Conservation (phyloP, 2,113 vertebrate genomes). For the Mystacornis crossleyi region DNA sequence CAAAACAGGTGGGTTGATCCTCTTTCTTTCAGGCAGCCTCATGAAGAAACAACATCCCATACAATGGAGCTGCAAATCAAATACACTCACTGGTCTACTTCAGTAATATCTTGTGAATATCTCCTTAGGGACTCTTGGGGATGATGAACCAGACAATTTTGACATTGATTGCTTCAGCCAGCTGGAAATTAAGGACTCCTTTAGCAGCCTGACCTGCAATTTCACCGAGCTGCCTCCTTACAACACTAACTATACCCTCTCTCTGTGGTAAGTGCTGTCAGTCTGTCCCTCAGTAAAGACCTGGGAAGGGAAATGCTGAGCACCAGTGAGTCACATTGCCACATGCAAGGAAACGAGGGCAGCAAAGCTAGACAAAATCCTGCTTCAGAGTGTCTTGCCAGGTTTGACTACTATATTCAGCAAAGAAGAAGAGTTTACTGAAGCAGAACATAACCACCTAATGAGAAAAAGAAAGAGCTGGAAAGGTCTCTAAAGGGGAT, state of each 20-base stretch:
- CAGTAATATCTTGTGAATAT: neutral
- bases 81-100: neutral
- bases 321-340: neutral
- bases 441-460: neutral
- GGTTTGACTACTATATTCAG: neutral
- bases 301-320: neutral
- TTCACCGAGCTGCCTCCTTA: slow-evolving; percentile 43
- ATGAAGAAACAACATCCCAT: neutral
- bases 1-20: neutral
- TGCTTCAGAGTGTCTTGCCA: neutral
- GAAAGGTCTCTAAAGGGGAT: neutral
- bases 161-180: slow-evolving; percentile 73
- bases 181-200: slow-evolving; percentile 20
- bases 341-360: neutral
- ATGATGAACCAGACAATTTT: slow-evolving; percentile 68
- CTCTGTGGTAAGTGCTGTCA: slow-evolving; percentile 68
- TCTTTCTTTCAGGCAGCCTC: neutral
- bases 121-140: slow-evolving; percentile 59
- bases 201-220: slow-evolving; percentile 69
- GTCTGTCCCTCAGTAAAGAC: neutral
- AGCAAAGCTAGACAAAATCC: neutral
- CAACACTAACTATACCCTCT: slow-evolving; percentile 50
- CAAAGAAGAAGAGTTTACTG: neutral
- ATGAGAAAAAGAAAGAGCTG: neutral
- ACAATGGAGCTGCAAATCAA: neutral